Conservation (phyloP, 2,797 vertebrate genomes). For the Apogon talboti region DNA sequence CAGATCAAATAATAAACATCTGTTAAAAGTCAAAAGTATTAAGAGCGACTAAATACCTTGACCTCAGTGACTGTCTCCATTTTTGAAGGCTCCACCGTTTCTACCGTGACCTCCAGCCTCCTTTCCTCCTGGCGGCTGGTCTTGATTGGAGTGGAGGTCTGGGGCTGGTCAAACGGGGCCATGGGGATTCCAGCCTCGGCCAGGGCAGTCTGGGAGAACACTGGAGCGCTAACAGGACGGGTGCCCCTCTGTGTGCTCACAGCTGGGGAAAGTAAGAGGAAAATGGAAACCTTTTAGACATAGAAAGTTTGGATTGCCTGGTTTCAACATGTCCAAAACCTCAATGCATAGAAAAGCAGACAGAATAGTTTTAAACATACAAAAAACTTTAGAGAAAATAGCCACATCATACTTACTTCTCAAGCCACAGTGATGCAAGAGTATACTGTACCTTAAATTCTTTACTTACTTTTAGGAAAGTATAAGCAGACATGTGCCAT, state of each 20-base stretch:
- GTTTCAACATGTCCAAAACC: background rate
- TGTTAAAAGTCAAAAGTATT: background rate
- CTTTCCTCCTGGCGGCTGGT: slow-evolving; percentile 68
- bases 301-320: fast-evolving
- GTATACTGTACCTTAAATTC: slow-evolving; percentile 66
- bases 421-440: slow-evolving; percentile 4
- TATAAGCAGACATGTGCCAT: slow-evolving; percentile 26
- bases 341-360: background rate
- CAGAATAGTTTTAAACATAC: background rate
- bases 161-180: slow-evolving; percentile 68
- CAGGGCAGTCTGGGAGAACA: slow-evolving; percentile 85
- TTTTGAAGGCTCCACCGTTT: slow-evolving; percentile 80
- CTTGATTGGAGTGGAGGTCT: slow-evolving; percentile 79
- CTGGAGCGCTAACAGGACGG: slow-evolving; percentile 91
- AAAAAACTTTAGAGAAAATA: background rate
- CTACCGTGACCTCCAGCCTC: slow-evolving; percentile 82
- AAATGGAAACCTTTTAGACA: background rate
- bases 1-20: background rate
- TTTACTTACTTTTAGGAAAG: slow-evolving; percentile 24
- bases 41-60: slow-evolving; percentile 77
- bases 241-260: slow-evolving; percentile 84
- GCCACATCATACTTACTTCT: slow-evolving; percentile 46
- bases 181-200: slow-evolving; percentile 76
- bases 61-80: slow-evolving; percentile 70
- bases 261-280: slow-evolving; percentile 67